Evolutionary conservation across 2,797 vertebrate genomes (phyloP).

Genomic region (Chromis chromis): DNA sequence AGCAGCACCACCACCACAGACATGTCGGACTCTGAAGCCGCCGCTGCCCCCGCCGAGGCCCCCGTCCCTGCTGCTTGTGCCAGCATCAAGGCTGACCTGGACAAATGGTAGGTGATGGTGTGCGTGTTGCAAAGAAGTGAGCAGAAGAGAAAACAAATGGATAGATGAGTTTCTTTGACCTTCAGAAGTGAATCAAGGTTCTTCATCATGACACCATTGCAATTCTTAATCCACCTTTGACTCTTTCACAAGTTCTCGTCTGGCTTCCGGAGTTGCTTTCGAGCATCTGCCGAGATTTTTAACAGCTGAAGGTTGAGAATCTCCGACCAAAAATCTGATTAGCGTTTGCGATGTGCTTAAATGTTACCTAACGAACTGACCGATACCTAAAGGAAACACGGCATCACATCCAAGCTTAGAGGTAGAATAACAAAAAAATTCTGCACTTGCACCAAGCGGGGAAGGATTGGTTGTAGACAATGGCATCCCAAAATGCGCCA

Average conservation of each 20-base stretch:
- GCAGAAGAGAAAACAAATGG: neutral
- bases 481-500: slow-evolving; percentile 50
- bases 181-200: neutral
- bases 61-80: slow-evolving; percentile 81
- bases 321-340: neutral
- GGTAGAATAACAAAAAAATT: neutral
- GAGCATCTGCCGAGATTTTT: neutral
- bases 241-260: neutral
- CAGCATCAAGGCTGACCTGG: slow-evolving; percentile 84
- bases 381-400: neutral
- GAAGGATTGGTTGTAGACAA: neutral
- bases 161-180: neutral
- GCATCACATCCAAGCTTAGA: neutral
- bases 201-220: neutral
- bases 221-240: neutral
- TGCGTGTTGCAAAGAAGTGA: slow-evolving; percentile 19
- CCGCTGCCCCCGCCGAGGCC: slow-evolving; percentile 72
- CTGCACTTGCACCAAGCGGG: neutral
- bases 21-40: slow-evolving; percentile 85
- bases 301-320: neutral
- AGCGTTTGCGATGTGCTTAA: neutral
- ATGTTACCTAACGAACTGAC: neutral
- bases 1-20: slow-evolving; percentile 51
- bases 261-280: slow-evolving; percentile 1
- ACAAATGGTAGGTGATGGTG: slow-evolving; percentile 85